Base-by-base conservation (phyloP, 1,140 invertebrate genomes). In the Thalassaphorura encarpata region DNA sequence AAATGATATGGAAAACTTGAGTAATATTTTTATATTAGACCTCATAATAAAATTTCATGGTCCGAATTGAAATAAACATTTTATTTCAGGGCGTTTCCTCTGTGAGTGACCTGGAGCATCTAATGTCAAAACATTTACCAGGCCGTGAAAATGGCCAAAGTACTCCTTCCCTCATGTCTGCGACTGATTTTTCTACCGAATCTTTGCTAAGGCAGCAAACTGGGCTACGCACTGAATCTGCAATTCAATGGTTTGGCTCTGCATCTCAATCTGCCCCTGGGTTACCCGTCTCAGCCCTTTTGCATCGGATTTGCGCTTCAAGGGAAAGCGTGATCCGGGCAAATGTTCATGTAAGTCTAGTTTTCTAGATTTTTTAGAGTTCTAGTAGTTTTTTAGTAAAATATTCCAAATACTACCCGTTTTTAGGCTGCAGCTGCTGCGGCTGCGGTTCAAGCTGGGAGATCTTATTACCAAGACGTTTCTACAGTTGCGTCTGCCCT, bases 61-160 rank as follows among this genome's bases (percentile, higher is more conserved):
- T 43, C 19, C 11, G 21, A 6, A 6, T 6, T n/a, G 13, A 6
- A 43, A 43, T n/a, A 13, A 52, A 8, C 11, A 45, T 39, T 16
- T 41, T 27, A 41, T 54, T 62, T 23, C 19, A 66, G 8, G 61
- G 66, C 42, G 73, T 70, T 4, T 76, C 73, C 2, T 85, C 85
- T 0, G 88, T 92, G 0, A 89, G 91, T 69, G 90, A 95, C 66
- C 74, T 95, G 58, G 91, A 97, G 71, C 89, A 93, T 66, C 90
- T 89, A 15, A 97, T 95, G 91, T 93, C 91, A 21, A 92, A 94
- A 69, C 91, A 96, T 74, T 73, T 95, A 39, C 90, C 91, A 0
- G 68, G 67, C 19, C 61, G 65, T 40, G 59, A 67, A 27, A 36
- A 29, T 42, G 72, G 74, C 0, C 81, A 85, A n/a, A n/a, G n/a